Evolutionary conservation across 2,888 invertebrate species (phyloP).

Genomic region (Mythimna albipuncta): DNA sequence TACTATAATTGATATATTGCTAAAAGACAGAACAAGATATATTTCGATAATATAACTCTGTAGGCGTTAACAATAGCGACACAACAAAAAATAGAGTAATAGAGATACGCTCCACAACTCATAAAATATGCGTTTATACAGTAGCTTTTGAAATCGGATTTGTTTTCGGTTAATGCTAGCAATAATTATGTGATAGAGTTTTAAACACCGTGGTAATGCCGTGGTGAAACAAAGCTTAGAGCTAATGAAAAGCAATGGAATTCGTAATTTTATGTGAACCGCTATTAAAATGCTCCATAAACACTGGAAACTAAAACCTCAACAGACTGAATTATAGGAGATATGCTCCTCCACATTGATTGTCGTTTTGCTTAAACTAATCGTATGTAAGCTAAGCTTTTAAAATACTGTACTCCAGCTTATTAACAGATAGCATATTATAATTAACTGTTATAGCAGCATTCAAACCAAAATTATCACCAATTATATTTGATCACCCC

Average conservation of each 20-base stretch:
- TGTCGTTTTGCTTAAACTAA: not conserved
- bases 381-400: not conserved
- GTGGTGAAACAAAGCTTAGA: slow-evolving; percentile 19
- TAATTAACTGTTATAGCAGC: slow-evolving; percentile 15
- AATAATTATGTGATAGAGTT: slow-evolving; percentile 16
- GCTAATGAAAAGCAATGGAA: slow-evolving; percentile 12
- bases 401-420: not conserved
- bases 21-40: slow-evolving; percentile 36
- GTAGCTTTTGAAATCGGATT: slow-evolving; percentile 23
- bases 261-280: slow-evolving; percentile 5
- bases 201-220: slow-evolving; percentile 32
- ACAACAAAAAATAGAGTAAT: slow-evolving; percentile 38
- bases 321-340: not conserved
- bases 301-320: not conserved
- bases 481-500: slow-evolving; percentile 39
- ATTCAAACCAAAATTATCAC: slow-evolving; percentile 19
- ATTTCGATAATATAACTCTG: slow-evolving; percentile 26
- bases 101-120: slow-evolving; percentile 34
- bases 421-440: slow-evolving; percentile 2
- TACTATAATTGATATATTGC: slow-evolving; percentile 26
- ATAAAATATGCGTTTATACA: slow-evolving; percentile 33
- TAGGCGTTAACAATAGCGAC: slow-evolving; percentile 40
- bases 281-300: slow-evolving; percentile 7
- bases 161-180: slow-evolving; percentile 20
- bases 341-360: not conserved